Percentiles rank a stretch among this genome's conserved stretches.
Evolutionary conservation across 2,113 vertebrate species (phyloP).

Genomic region (Psilopogon haemacephalus): DNA sequence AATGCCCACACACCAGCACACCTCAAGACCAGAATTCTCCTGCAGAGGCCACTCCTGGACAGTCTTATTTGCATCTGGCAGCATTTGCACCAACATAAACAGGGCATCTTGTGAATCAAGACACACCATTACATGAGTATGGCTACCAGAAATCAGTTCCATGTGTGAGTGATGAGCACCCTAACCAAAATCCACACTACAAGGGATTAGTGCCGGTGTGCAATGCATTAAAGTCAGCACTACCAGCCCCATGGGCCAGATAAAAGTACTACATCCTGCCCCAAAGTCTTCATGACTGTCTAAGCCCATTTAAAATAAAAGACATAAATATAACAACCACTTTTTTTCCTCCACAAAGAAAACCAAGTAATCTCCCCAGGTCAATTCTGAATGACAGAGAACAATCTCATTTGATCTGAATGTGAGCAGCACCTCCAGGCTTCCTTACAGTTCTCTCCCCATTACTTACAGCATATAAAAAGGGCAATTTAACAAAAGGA

Average conservation of each 20-base stretch:
- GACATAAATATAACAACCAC: not conserved
- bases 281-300: conserved; percentile 50
- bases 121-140: fast-evolving
- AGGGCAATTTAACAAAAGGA: conserved; percentile 39
- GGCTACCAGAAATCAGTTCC: not conserved
- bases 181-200: not conserved
- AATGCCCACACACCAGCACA: not conserved
- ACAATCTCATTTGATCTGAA: not conserved
- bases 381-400: conserved; percentile 12
- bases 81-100: fast-evolving
- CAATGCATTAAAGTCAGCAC: not conserved
- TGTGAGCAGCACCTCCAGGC: conserved; percentile 2
- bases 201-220: not conserved
- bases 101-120: fast-evolving
- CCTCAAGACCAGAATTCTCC: not conserved
- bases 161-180: not conserved
- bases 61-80: not conserved
- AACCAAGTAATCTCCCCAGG: not conserved
- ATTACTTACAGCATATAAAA: conserved; percentile 49
- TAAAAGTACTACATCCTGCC: not conserved
- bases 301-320: conserved; percentile 41
- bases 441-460: not conserved
- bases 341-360: conserved; percentile 11
- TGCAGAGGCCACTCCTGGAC: not conserved
- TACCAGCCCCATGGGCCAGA: not conserved